These are phyloP conservation scores for Strigamia transsilvanica DNA, from an alignment of 2,888 invertebrate genomes.

Conservation along the genomic window DNA sequence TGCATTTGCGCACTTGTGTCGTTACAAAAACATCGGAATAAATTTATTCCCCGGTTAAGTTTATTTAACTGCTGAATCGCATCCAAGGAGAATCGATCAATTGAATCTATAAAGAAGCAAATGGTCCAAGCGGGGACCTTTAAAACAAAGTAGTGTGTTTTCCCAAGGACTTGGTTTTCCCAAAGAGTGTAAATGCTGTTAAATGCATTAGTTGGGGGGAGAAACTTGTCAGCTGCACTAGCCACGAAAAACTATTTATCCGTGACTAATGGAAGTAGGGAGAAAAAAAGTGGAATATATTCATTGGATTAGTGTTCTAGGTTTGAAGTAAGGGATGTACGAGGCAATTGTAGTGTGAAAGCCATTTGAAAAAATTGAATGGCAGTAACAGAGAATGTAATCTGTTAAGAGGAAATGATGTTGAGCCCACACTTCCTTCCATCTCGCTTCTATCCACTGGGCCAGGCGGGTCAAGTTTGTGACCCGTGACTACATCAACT, in stretches of 20 bases:
- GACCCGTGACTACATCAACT: slow-evolving; percentile 26
- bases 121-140: slow-evolving; percentile 30
- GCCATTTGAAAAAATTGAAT: slow-evolving; percentile 30
- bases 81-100: background rate
- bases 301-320: background rate
- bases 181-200: slow-evolving; percentile 7
- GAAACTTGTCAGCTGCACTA: background rate
- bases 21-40: background rate
- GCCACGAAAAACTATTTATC: slow-evolving; percentile 11
- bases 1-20: too few species aligned
- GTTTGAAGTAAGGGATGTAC: slow-evolving; percentile 1
- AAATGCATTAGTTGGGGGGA: slow-evolving; percentile 11
- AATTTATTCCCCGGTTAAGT: slow-evolving; percentile 7
- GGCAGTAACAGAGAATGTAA: slow-evolving; percentile 5
- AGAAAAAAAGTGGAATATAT: background rate
- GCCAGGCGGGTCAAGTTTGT: slow-evolving; percentile 30
- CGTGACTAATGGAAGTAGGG: background rate
- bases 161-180: background rate
- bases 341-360: slow-evolving; percentile 24
- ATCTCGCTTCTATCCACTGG: slow-evolving; percentile 13
- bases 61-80: slow-evolving; percentile 30
- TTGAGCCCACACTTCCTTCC: slow-evolving; percentile 8
- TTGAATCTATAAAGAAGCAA: background rate
- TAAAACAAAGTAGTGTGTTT: slow-evolving; percentile 18
- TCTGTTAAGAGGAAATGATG: slow-evolving; percentile 13